phyloP scores from a whole-genome alignment of 2,888 invertebrate species.

The Diaprepes abbreviatus region DNA sequence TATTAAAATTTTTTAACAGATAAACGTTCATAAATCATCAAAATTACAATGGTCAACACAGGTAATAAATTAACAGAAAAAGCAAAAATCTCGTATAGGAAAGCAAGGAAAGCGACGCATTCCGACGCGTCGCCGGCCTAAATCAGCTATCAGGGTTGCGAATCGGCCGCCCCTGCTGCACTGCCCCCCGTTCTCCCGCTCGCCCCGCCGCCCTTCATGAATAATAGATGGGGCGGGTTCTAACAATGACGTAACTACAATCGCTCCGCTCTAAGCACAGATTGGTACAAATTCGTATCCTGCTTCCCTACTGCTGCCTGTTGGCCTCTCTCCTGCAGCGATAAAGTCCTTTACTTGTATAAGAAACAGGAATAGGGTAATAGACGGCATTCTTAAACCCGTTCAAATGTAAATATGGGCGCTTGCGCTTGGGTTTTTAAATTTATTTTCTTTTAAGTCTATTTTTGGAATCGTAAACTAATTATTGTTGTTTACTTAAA shows the following conservation, averaged over 20 bases:
- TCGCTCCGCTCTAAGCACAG: conserved; percentile 65
- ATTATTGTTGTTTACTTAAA: no score
- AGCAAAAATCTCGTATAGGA: neutral
- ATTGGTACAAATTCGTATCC: conserved; percentile 63
- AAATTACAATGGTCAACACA: no score
- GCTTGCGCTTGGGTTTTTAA: neutral
- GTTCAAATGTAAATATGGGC: conserved; percentile 7
- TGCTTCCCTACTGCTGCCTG: conserved; percentile 50
- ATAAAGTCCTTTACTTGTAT: neutral
- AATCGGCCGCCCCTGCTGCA: conserved; percentile 49
- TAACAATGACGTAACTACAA: conserved; percentile 69
- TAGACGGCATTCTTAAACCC: conserved; percentile 9
- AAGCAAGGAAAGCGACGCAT: conserved; percentile 28
- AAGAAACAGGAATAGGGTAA: conserved; percentile 19
- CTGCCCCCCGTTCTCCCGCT: conserved; percentile 50
- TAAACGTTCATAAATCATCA: no score
- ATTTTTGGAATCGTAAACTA: no score
- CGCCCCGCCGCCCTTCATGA: conserved; percentile 59
- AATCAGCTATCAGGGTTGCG: conserved; percentile 50
- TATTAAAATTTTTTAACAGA: no score
- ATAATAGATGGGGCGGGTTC: conserved; percentile 67
- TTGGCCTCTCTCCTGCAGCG: conserved; percentile 24
- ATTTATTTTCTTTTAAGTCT: neutral
- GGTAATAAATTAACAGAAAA: neutral
- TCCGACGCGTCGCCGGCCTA: conserved; percentile 29